These are phyloP conservation scores for Pterostichus madidus DNA, from an alignment of 2,888 invertebrate genomes.

Conservation along the genomic window DNA sequence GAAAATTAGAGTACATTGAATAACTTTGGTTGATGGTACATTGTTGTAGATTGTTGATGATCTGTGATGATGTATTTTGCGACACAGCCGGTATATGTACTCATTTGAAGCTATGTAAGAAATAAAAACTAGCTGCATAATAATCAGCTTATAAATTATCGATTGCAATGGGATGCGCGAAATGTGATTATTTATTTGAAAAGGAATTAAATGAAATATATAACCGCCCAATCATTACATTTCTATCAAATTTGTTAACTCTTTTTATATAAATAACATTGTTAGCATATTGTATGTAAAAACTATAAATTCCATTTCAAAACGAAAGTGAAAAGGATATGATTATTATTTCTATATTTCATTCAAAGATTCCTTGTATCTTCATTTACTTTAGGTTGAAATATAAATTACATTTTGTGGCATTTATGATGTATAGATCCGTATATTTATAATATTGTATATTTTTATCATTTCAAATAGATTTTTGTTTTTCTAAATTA, in stretches of 20 bases:
- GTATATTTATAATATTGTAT: constrained; percentile 43
- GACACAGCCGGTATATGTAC: constrained; percentile 1
- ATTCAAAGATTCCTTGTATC: constrained; percentile 23
- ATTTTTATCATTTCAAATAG: constrained; percentile 50
- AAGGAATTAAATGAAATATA: constrained; percentile 23
- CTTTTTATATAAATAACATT: constrained; percentile 67
- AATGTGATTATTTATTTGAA: constrained; percentile 51
- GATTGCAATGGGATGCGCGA: constrained; percentile 2
- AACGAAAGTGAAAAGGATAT: background rate
- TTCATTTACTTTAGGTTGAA: constrained; percentile 11
- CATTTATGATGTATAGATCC: constrained; percentile 50
- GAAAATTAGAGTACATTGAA: constrained; percentile 7
- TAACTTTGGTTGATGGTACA: background rate
- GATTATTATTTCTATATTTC: constrained; percentile 17
- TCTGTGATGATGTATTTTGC: constrained; percentile 12
- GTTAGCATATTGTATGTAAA: constrained; percentile 62
- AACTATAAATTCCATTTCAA: constrained; percentile 43
- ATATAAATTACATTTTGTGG: constrained; percentile 31
- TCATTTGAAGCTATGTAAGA: constrained; percentile 7
- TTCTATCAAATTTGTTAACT: constrained; percentile 66
- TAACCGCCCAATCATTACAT: constrained; percentile 61
- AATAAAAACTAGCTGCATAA: constrained; percentile 27
- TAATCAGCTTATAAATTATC: constrained; percentile 41
- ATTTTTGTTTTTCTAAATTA: constrained; percentile 59
- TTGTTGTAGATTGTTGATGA: background rate